phyloP scores from a whole-genome alignment of 2,113 vertebrate genomes.

The Gnathonemus longibarbis region DNA sequence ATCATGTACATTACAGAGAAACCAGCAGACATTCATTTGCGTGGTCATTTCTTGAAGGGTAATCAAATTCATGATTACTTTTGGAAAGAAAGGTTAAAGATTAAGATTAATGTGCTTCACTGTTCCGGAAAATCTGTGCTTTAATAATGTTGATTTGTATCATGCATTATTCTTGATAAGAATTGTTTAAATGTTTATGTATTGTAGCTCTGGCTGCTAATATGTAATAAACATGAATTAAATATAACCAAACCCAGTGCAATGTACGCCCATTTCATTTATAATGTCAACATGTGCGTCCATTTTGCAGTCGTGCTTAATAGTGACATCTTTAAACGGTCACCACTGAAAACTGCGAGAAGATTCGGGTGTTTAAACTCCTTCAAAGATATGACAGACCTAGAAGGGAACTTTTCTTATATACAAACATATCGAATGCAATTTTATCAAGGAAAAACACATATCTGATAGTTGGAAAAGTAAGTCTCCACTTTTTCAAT shows the following conservation, averaged over 20 bases:
- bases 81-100: slow-evolving; percentile 14
- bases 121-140: background rate
- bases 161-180: background rate
- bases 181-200: background rate
- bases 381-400: background rate
- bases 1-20: slow-evolving; percentile 34
- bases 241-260: background rate
- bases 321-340: background rate
- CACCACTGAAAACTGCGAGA: background rate
- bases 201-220: background rate
- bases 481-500: background rate
- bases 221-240: background rate
- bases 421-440: background rate
- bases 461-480: background rate
- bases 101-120: background rate
- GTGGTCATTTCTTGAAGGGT: slow-evolving; percentile 35
- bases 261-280: background rate
- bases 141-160: background rate
- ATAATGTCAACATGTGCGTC: background rate
- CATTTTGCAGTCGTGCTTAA: background rate
- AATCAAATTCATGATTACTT: slow-evolving; percentile 49
- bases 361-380: background rate
- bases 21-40: slow-evolving; percentile 38
- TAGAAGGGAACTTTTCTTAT: background rate
- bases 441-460: background rate